Conservation (phyloP, 2,113 vertebrate species). For the Brevimyrus niger region DNA sequence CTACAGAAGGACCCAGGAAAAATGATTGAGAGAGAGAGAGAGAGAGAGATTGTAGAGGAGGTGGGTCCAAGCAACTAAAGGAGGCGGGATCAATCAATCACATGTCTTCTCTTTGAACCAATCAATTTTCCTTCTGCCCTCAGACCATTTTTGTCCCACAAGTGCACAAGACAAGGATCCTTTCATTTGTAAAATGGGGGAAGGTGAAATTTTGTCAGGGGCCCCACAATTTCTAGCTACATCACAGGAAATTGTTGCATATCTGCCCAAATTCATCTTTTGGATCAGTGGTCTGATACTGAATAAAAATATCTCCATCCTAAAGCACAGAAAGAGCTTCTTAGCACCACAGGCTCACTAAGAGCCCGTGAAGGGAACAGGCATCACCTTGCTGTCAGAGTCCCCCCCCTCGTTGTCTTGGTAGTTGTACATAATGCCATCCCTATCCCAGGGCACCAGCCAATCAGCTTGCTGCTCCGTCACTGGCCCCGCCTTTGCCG, state of each 20-base stretch:
- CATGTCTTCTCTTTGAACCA: too few species aligned
- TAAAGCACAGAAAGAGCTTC: neutral
- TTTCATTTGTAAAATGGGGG: neutral
- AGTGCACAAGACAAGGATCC: neutral
- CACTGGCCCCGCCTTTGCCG: constrained; percentile 26
- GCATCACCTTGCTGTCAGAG: constrained; percentile 68
- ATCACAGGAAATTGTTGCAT: neutral
- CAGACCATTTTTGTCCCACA: too few species aligned
- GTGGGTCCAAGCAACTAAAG: too few species aligned
- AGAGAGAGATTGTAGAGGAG: too few species aligned
- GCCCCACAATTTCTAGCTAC: neutral
- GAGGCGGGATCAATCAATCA: too few species aligned
- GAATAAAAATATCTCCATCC: neutral
- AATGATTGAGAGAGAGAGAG: too few species aligned
- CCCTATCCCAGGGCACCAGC: constrained; percentile 55
- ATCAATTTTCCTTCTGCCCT: too few species aligned
- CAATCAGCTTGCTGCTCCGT: constrained; percentile 30
- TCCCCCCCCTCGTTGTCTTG: constrained; percentile 57
- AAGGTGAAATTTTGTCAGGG: neutral
- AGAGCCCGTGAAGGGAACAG: neutral
- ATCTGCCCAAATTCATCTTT: neutral
- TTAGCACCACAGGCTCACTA: neutral
- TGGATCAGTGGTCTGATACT: neutral
- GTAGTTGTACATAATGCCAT: constrained; percentile 62
- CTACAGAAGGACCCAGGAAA: neutral